phyloP scores from a whole-genome alignment of 2,113 vertebrate genomes.

The Actenoides lindsayi region DNA sequence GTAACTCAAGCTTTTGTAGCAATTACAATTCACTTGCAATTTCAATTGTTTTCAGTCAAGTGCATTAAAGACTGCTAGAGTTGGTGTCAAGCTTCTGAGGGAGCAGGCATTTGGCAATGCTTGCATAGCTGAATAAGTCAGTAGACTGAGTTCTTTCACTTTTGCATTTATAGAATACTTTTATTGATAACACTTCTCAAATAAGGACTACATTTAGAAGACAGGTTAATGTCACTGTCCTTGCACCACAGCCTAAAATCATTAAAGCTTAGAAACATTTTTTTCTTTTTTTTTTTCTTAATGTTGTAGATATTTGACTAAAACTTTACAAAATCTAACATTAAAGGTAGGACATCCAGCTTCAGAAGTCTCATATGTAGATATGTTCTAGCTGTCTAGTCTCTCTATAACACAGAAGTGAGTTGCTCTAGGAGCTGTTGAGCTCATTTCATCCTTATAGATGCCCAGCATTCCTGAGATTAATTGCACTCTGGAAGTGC shows the following conservation, averaged over 20 bases:
- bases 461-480: background rate
- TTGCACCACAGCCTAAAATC: background rate
- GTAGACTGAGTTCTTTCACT: background rate
- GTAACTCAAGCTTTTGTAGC: background rate
- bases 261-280: background rate
- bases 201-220: background rate
- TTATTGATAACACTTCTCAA: background rate
- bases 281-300: background rate
- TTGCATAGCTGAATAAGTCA: background rate
- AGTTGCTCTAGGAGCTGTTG: background rate
- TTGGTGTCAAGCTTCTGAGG: background rate
- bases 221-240: background rate
- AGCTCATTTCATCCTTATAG: background rate
- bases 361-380: background rate
- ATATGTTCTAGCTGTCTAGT: background rate
- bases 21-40: background rate
- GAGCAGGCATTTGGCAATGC: background rate
- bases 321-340: background rate
- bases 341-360: background rate
- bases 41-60: conserved; percentile 16
- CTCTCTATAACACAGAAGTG: background rate
- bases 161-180: background rate
- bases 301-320: background rate
- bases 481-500: background rate
- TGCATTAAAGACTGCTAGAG: background rate